Percentiles rank a stretch among this genome's conserved stretches.
phyloP scores from a whole-genome alignment of 1,140 invertebrate species.

The Dinoponera quadriceps region DNA sequence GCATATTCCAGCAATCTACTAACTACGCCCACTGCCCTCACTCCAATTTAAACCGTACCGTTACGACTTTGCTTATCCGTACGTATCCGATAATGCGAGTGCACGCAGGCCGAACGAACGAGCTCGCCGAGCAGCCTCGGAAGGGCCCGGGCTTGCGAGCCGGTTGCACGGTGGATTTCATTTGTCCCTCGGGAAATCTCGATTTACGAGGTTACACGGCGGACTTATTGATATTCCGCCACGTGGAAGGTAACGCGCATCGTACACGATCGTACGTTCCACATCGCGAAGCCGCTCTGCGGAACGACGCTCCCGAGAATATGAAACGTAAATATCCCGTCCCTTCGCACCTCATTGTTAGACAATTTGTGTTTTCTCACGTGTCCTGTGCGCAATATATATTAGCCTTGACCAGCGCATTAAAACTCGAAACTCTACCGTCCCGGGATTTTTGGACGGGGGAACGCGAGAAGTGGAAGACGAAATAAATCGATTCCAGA shows the following conservation, averaged over 20 bases:
- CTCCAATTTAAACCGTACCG: constrained; percentile 3
- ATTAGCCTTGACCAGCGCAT: no score
- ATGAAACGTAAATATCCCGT: not conserved
- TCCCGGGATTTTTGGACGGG: no score
- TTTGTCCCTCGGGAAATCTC: not conserved
- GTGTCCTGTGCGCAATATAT: no score
- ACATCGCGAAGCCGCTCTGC: not conserved
- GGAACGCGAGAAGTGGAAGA: no score
- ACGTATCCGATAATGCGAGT: not conserved
- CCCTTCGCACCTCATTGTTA: not conserved
- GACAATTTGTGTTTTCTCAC: not conserved
- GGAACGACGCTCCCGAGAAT: not conserved
- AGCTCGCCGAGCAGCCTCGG: no score
- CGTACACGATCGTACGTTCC: not conserved
- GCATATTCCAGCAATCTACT: not conserved
- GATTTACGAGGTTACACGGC: not conserved
- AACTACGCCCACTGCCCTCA: constrained; percentile 1
- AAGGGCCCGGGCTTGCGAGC: not conserved
- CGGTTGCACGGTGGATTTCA: not conserved
- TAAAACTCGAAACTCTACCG: no score
- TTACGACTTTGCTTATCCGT: not conserved
- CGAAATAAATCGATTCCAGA: no score
- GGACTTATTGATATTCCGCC: not conserved
- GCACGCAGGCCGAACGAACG: not conserved
- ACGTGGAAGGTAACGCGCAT: not conserved